Conservation (phyloP, 2,888 invertebrate species). For the Pharmacophagus antenor region DNA sequence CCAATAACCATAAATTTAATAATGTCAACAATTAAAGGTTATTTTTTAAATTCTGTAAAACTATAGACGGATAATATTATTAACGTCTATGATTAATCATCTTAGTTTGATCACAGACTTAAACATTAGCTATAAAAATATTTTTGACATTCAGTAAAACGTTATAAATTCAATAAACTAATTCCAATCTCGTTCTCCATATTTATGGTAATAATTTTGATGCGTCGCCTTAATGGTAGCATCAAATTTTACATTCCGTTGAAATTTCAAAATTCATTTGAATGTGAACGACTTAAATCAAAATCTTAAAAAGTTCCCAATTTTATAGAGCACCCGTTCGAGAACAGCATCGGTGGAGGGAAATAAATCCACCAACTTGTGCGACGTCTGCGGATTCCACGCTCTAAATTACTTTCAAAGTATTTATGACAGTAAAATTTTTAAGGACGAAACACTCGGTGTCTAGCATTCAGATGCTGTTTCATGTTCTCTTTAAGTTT, state of each 20-base stretch:
- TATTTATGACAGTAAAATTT: conserved; percentile 2
- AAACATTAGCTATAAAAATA: no score
- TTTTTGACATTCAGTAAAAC: no score
- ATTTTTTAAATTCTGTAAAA: no score
- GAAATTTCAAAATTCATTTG: not conserved
- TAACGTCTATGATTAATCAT: no score
- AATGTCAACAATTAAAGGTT: no score
- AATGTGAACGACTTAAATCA: not conserved
- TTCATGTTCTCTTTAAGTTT: not conserved
- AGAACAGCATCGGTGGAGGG: not conserved
- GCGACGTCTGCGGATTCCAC: not conserved
- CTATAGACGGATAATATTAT: no score
- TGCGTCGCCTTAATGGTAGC: not conserved
- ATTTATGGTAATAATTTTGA: no score
- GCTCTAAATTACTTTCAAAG: conserved; percentile 1
- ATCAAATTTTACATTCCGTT: not conserved
- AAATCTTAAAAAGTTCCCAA: not conserved
- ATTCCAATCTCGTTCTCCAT: no score
- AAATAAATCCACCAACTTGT: conserved; percentile 1
- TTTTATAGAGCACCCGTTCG: not conserved
- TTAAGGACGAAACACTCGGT: conserved; percentile 2
- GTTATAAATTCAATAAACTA: no score
- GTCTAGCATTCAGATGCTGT: not conserved
- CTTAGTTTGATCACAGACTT: no score
- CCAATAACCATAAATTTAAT: no score